These are phyloP conservation scores for Drosophila suzukii DNA, from an alignment of 1,140 invertebrate genomes.

Conservation along the genomic window DNA sequence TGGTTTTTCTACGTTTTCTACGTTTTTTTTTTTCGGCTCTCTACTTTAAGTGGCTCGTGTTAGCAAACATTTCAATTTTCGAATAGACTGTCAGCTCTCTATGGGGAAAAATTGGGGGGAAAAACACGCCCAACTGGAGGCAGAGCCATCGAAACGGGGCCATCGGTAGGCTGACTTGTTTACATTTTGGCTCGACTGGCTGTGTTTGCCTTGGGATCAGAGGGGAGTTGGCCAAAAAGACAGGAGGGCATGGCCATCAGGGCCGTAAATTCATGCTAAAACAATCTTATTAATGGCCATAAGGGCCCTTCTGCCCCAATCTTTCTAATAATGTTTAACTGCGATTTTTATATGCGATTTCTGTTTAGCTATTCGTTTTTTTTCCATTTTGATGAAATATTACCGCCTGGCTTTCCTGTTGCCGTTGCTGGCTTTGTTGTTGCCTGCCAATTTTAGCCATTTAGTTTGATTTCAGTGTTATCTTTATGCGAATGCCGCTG, in stretches of 20 bases:
- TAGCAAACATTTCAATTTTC: constrained; percentile 81
- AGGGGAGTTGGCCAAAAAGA: constrained; percentile 2
- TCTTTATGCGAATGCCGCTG: constrained; percentile 70
- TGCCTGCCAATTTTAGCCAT: constrained; percentile 77
- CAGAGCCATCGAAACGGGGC: constrained; percentile 41
- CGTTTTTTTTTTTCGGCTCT: constrained; percentile 18
- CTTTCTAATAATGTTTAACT: constrained; percentile 78
- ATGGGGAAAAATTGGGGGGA: constrained; percentile 3
- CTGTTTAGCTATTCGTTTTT: neutral
- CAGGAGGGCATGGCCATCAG: constrained; percentile 1
- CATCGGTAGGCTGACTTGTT: constrained; percentile 56
- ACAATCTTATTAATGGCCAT: constrained; percentile 81
- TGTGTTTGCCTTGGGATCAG: constrained; percentile 39
- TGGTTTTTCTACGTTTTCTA: constrained; percentile 33
- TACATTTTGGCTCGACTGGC: constrained; percentile 59
- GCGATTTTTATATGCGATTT: constrained; percentile 75
- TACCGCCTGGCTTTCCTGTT: constrained; percentile 70
- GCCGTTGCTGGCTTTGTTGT: constrained; percentile 49
- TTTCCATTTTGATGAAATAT: constrained; percentile 57
- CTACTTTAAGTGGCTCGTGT: constrained; percentile 64
- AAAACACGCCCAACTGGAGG: constrained; percentile 27
- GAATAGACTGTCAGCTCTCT: constrained; percentile 53
- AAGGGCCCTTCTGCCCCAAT: constrained; percentile 42
- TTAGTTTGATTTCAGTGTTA: constrained; percentile 79
- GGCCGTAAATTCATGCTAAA: constrained; percentile 80